Percentiles rank a stretch among this genome's conserved stretches.
Evolutionary conservation across 2,888 invertebrate genomes (phyloP).

Genomic region (Elgonia sp.): DNA sequence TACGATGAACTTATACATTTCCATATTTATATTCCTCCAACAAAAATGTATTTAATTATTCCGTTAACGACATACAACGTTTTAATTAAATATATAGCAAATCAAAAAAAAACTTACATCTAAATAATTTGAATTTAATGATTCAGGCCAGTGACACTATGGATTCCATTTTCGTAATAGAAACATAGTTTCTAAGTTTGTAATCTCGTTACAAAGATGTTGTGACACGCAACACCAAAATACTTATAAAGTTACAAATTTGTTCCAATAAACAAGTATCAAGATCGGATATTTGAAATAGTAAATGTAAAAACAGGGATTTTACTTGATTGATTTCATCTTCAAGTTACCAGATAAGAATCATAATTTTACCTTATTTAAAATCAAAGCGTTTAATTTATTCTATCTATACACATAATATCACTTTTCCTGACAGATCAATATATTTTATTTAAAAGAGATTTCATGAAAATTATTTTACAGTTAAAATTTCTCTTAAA

Average conservation of each 20-base stretch:
- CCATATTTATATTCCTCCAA: no score
- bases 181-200: not conserved
- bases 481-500: not conserved
- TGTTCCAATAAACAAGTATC: constrained; percentile 1
- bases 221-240: constrained; percentile 14
- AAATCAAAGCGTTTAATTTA: not conserved
- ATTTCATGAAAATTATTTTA: not conserved
- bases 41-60: no score
- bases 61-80: not conserved
- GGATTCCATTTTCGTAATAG: constrained; percentile 13
- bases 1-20: no score
- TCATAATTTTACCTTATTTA: not conserved
- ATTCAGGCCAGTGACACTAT: not conserved
- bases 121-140: constrained; percentile 13
- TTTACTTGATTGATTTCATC: constrained; percentile 20
- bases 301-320: not conserved
- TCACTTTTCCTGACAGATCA: not conserved
- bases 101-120: not conserved
- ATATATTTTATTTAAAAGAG: not conserved
- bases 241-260: constrained; percentile 15
- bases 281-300: constrained; percentile 6
- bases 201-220: constrained; percentile 14
- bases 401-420: not conserved
- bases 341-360: constrained; percentile 6
- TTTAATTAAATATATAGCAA: not conserved